Percentiles rank a stretch among this genome's conserved stretches.
Conservation (phyloP, 2,888 invertebrate species). For the Thereva unica region DNA sequence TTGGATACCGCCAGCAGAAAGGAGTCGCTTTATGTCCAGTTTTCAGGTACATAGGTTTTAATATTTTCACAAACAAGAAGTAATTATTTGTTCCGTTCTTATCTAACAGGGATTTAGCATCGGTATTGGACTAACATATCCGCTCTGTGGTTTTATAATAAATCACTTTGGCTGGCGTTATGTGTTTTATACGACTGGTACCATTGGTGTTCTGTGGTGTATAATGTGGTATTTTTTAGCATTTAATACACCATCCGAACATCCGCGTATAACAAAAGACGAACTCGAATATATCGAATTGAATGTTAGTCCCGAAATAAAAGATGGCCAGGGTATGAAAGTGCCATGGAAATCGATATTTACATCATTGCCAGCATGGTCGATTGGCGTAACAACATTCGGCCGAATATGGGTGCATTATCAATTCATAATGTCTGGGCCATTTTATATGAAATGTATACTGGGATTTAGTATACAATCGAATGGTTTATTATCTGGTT, state of each 20-base stretch:
- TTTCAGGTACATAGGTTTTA: slow-evolving; percentile 65
- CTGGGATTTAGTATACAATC: slow-evolving; percentile 70
- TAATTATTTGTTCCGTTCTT: background rate
- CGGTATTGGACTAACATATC: slow-evolving; percentile 73
- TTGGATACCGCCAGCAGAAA: slow-evolving; percentile 73
- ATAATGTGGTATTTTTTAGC: slow-evolving; percentile 70
- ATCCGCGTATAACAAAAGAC: slow-evolving; percentile 68
- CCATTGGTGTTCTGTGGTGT: slow-evolving; percentile 68
- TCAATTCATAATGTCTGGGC: slow-evolving; percentile 71
- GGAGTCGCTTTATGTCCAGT: slow-evolving; percentile 75
- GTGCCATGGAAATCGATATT: slow-evolving; percentile 71
- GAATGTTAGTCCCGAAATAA: slow-evolving; percentile 62
- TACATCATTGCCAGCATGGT: slow-evolving; percentile 69
- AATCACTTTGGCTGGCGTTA: slow-evolving; percentile 69
- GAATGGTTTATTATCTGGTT: slow-evolving; percentile 70
- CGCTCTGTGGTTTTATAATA: slow-evolving; percentile 71
- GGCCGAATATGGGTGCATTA: slow-evolving; percentile 78
- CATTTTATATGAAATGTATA: slow-evolving; percentile 72
- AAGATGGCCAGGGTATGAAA: slow-evolving; percentile 57
- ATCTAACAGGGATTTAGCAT: slow-evolving; percentile 68
- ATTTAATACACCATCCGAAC: slow-evolving; percentile 68
- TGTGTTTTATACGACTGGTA: slow-evolving; percentile 72
- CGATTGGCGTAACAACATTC: slow-evolving; percentile 73
- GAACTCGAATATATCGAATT: slow-evolving; percentile 70
- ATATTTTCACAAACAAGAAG: background rate